Percentiles rank a stretch among this genome's conserved stretches.
These are phyloP conservation scores for Nothoprocta pentlandii DNA, from an alignment of 2,113 vertebrate species.

Conservation along the genomic window DNA sequence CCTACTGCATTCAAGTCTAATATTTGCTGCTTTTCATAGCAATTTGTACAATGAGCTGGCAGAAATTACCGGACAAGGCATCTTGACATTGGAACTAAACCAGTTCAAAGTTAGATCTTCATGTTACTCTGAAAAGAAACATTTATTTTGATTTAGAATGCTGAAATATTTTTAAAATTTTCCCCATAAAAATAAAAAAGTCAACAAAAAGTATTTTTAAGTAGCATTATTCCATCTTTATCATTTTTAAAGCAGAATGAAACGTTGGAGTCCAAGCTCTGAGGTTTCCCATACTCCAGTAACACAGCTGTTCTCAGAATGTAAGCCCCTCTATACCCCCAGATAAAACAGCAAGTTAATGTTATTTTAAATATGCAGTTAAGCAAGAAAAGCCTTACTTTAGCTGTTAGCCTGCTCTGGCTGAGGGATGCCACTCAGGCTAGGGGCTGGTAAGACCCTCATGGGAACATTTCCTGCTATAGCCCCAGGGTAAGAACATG, in stretches of 20 bases:
- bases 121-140: background rate
- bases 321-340: background rate
- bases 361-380: background rate
- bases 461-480: background rate
- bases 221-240: background rate
- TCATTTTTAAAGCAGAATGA: background rate
- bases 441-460: background rate
- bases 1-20: background rate
- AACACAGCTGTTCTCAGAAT: background rate
- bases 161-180: background rate
- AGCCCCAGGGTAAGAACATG: background rate
- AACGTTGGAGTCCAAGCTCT: background rate
- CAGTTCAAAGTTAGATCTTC: background rate
- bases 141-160: background rate
- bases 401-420: background rate
- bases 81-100: background rate
- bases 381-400: background rate
- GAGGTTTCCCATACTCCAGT: background rate
- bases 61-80: background rate
- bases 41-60: background rate
- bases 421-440: background rate
- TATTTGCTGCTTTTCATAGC: background rate
- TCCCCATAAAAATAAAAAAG: background rate
- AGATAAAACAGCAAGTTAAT: background rate
- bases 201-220: background rate